phyloP scores from a whole-genome alignment of 2,797 vertebrate genomes.

The Chaenodraco wilsoni region DNA sequence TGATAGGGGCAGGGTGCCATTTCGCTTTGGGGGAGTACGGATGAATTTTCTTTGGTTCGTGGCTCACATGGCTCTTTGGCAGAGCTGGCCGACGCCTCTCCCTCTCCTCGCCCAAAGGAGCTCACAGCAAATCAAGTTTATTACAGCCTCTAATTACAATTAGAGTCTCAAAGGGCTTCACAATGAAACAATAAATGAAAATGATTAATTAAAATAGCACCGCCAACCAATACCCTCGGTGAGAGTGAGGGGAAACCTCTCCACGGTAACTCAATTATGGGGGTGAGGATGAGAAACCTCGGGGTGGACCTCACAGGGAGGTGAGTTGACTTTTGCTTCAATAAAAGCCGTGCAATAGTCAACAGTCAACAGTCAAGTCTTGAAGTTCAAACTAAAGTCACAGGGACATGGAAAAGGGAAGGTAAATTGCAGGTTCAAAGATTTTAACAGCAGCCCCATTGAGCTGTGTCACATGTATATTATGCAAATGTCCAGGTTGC shows the following conservation, averaged over 20 bases:
- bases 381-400: neutral
- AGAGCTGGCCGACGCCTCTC: conserved; percentile 32
- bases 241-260: conserved; percentile 39
- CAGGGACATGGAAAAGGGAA: neutral
- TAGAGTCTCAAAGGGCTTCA: conserved; percentile 65
- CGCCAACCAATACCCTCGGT: conserved; percentile 47
- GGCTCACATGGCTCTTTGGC: conserved; percentile 36
- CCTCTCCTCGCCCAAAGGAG: conserved; percentile 54
- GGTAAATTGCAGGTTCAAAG: neutral
- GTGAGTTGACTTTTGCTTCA: neutral
- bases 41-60: conserved; percentile 1
- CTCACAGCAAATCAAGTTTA: conserved; percentile 73
- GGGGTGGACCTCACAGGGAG: conserved; percentile 28
- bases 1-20: conserved; percentile 17
- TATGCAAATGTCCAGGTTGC: too few species aligned
- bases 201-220: conserved; percentile 67
- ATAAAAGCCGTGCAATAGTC: neutral
- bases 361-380: neutral
- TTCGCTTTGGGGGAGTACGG: conserved; percentile 7
- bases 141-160: conserved; percentile 74
- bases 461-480: too few species aligned
- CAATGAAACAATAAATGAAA: conserved; percentile 70
- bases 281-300: conserved; percentile 27
- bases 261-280: conserved; percentile 50
- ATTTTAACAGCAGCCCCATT: neutral